Evolutionary conservation across 2,797 vertebrate species (phyloP).

Genomic region (Epinephelus coioides): DNA sequence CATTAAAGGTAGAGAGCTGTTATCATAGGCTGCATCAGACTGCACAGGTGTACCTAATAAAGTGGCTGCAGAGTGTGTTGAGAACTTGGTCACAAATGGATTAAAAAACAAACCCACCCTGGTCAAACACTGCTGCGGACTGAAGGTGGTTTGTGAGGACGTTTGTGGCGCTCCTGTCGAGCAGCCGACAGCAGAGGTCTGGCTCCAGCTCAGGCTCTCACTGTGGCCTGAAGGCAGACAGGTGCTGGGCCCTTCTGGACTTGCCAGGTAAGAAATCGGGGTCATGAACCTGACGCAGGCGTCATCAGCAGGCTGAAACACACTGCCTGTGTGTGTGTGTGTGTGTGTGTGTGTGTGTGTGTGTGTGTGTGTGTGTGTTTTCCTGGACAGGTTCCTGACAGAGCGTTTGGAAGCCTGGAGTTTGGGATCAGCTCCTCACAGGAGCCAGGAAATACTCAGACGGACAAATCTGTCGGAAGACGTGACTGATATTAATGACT

Average conservation of each 20-base stretch:
- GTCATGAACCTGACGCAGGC: slow-evolving; percentile 5
- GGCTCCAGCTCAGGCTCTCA: slow-evolving; percentile 6
- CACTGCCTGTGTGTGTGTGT: not conserved
- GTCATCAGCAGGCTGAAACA: not conserved
- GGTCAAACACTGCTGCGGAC: not conserved
- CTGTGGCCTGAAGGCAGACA: slow-evolving; percentile 43
- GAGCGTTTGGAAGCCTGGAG: not conserved
- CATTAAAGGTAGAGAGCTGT: no score
- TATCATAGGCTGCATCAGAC: no score
- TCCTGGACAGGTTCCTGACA: not conserved
- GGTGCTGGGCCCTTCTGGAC: slow-evolving; percentile 60
- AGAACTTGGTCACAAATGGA: no score
- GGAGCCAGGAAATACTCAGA: no score
- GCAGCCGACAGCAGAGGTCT: slow-evolving; percentile 11
- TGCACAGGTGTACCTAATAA: no score
- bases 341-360: no score
- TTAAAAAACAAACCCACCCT: no score
- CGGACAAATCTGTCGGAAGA: no score
- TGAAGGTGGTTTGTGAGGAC: not conserved
- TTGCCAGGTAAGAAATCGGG: slow-evolving; percentile 33
- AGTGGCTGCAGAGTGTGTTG: no score
- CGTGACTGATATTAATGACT: no score
- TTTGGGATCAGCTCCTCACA: not conserved
- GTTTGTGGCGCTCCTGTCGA: no score
- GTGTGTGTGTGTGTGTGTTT: no score